Evolutionary conservation across 2,888 invertebrate species (phyloP).

Genomic region (Lycophotia porphyrea): DNA sequence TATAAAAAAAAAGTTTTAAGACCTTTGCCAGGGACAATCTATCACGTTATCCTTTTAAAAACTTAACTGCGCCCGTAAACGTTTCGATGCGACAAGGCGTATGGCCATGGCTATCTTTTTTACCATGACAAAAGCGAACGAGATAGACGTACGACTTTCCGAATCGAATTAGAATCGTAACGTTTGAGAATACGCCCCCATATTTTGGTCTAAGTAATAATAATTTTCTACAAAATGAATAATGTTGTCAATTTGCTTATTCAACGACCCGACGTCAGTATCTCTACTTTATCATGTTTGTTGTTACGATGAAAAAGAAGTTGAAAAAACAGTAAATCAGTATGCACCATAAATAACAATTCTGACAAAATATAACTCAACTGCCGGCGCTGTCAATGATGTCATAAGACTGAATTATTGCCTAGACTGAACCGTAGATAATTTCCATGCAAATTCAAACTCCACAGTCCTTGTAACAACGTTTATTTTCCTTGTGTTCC

Average conservation of each 20-base stretch:
- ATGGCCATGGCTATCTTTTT: not conserved
- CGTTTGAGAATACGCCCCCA: not conserved
- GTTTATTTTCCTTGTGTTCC: constrained; percentile 17
- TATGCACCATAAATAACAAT: constrained; percentile 19
- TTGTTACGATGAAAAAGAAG: not conserved
- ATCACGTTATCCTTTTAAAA: not conserved
- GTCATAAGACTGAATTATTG: constrained; percentile 24
- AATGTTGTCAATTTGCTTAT: not conserved
- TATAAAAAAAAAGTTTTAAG: not conserved
- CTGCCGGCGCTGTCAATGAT: constrained; percentile 15
- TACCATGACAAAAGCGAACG: not conserved
- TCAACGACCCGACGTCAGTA: not conserved
- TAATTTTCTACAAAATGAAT: not conserved
- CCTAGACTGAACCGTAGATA: constrained; percentile 3
- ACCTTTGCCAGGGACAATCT: not conserved
- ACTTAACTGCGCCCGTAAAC: not conserved
- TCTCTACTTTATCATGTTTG: not conserved
- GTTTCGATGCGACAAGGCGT: not conserved
- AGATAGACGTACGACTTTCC: not conserved
- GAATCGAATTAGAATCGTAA: not conserved
- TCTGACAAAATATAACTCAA: constrained; percentile 34
- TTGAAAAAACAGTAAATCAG: constrained; percentile 3
- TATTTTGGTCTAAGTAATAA: not conserved
- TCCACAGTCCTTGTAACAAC: too few relatives aligned
- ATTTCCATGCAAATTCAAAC: constrained; percentile 10